A percentile compares a stretch with the other conserved stretches of the same genome.
Evolutionary conservation across 2,888 invertebrate genomes (phyloP).

Genomic region (Chymomyza procnemis): DNA sequence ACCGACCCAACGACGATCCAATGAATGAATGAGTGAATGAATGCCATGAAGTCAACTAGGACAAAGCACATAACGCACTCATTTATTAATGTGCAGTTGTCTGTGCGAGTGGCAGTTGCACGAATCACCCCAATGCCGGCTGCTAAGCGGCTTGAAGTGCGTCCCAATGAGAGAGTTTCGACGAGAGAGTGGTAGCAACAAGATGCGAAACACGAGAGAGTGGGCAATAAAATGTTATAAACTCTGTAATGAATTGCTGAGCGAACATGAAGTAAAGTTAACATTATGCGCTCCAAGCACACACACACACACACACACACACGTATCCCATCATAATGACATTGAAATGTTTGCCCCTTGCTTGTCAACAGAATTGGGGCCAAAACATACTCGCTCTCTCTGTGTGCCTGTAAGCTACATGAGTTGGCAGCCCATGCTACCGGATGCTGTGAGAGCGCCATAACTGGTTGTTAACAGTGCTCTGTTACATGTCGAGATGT

Average conservation of each 20-base stretch:
- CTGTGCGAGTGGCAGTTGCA: neutral
- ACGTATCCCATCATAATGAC: constrained; percentile 65
- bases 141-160: neutral
- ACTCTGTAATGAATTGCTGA: constrained; percentile 55
- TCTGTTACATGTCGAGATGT: neutral
- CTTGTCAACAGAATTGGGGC: constrained; percentile 61
- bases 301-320: constrained; percentile 9
- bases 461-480: constrained; percentile 1
- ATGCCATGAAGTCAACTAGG: constrained; percentile 73
- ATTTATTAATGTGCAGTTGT: constrained; percentile 69
- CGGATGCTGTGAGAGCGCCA: constrained; percentile 37
- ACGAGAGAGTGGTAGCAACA: neutral
- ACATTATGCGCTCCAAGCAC: constrained; percentile 37
- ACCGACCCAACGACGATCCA: constrained; percentile 39
- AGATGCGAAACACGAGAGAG: neutral
- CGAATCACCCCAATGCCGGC: neutral
- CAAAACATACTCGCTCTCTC: constrained; percentile 24
- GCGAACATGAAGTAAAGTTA: constrained; percentile 36
- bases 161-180: neutral
- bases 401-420: constrained; percentile 37
- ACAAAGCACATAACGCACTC: constrained; percentile 70
- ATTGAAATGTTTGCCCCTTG: constrained; percentile 50
- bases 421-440: constrained; percentile 12
- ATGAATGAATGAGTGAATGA: constrained; percentile 59
- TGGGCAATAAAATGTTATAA: constrained; percentile 35